Evolutionary conservation across 2,888 invertebrate genomes (phyloP), one percentile per base, ranked within the genome.

Genomic region (Mesochorus sp.): DNA sequence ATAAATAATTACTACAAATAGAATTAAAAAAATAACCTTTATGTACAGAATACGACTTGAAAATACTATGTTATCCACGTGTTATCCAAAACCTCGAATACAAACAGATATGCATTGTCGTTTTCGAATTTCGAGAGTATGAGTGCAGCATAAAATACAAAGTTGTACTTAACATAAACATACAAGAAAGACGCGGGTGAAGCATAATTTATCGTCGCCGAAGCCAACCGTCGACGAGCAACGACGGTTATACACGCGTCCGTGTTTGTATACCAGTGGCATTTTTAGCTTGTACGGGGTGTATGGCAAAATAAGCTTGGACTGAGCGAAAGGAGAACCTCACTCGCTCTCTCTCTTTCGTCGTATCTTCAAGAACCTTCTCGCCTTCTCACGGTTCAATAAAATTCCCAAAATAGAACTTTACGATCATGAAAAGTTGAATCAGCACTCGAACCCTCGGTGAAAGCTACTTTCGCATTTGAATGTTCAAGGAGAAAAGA

Each of bases 351-450:
- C 24, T 42, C 39, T 53, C 53, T 39, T 66, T 12, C 37, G 10
- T 21, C 21, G n/a, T 21, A 2, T 42, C 53, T 24, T 49, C 49
- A 8, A 47, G 17, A 37, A 47, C 49, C 59, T 37, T 47, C 31
- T 44, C 62, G 42, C 26, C 47, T 14, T 62, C 53, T 70, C 79
- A 72, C 71, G 42, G 68, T 81, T 80, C 83, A 76, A 82, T 76
- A 81, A 75, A 81, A 75, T 75, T 80, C 80, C 72, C 79, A 47
- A 80, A 79, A 82, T 76, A 80, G 74, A 66, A 76, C 71, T 76
- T 61, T 74, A 68, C 81, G 82, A 83, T 82, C 74, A 80, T 62
- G 53, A 77, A 76, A 83, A 84, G 77, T 49, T 81, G 37, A 37
- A 49, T 21, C 47, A 51, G 12, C 72, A 8, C 72, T 55, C 64